These are phyloP conservation scores for Suillia variegata DNA, from an alignment of 2,888 invertebrate species.

Conservation along the genomic window DNA sequence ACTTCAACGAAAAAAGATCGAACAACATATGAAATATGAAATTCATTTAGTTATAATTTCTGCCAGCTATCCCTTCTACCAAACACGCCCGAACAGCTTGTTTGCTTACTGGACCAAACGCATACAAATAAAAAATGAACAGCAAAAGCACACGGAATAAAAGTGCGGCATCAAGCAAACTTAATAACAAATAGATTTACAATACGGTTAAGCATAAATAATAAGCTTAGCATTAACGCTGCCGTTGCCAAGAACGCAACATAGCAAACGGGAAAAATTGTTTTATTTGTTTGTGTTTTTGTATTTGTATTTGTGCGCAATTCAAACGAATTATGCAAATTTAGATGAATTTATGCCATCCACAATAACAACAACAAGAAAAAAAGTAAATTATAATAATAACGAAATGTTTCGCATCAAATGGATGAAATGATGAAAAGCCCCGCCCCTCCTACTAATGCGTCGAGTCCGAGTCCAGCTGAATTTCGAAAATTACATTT, in stretches of 20 bases:
- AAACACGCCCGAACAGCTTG: conserved; percentile 24
- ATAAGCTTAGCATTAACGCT: conserved; percentile 17
- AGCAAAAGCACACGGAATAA: conserved; percentile 31
- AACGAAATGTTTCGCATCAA: not conserved
- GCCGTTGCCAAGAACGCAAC: not conserved
- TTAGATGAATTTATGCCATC: conserved; percentile 51
- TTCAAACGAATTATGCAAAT: conserved; percentile 52
- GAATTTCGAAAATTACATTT: not conserved
- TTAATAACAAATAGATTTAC: conserved; percentile 41
- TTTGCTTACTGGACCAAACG: conserved; percentile 43
- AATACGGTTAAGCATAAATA: conserved; percentile 41
- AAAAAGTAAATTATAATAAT: not conserved
- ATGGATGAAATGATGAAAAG: not conserved
- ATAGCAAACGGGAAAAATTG: not conserved
- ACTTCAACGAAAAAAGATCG: too few species aligned
- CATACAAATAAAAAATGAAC: conserved; percentile 49
- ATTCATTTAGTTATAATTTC: too few species aligned
- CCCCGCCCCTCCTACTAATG: too few species aligned
- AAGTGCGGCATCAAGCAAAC: too few species aligned
- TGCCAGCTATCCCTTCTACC: too few species aligned
- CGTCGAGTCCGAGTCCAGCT: not conserved
- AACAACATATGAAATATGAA: too few species aligned
- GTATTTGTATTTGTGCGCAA: conserved; percentile 49
- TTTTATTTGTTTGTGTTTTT: conserved; percentile 2
- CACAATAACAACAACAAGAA: conserved; percentile 20